These are phyloP conservation scores for Neoniphon sammara DNA, from an alignment of 2,797 vertebrate species.

Conservation along the genomic window DNA sequence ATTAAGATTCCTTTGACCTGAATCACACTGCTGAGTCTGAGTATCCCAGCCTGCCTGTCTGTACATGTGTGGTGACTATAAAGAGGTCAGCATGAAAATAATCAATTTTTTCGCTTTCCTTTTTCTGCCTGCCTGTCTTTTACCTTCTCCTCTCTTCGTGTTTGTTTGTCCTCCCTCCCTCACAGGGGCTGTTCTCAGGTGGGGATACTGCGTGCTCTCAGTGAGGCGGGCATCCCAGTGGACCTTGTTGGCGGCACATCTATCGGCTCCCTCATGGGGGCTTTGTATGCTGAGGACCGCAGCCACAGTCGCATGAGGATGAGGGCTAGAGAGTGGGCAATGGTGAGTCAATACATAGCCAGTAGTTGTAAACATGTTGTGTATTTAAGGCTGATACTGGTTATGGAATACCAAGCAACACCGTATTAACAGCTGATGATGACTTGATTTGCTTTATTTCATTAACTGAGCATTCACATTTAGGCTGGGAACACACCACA, in stretches of 20 bases:
- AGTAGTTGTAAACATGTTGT: no score
- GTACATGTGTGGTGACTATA: no score
- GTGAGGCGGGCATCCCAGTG: conserved; percentile 89
- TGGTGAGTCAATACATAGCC: conserved; percentile 81
- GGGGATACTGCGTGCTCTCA: conserved; percentile 89
- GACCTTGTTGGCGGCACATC: conserved; percentile 94
- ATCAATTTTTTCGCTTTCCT: no score
- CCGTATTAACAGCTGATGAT: neutral
- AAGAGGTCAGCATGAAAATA: no score
- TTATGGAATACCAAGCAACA: neutral
- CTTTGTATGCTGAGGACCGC: conserved; percentile 91
- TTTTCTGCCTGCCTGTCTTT: neutral
- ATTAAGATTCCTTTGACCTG: no score
- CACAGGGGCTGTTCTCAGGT: conserved; percentile 93
- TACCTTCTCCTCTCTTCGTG: neutral
- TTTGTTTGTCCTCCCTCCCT: conserved; percentile 4
- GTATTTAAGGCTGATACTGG: neutral
- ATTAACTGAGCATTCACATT: no score
- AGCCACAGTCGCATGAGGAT: conserved; percentile 90
- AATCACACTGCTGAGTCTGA: no score
- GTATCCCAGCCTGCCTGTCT: no score
- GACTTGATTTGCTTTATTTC: neutral
- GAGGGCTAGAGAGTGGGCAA: conserved; percentile 92
- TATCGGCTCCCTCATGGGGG: conserved; percentile 93
- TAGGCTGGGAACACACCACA: no score